Evolutionary conservation across 2,888 invertebrate species (phyloP), one percentile per base, ranked within the genome.

Genomic region (Megastigmus dorsalis): DNA sequence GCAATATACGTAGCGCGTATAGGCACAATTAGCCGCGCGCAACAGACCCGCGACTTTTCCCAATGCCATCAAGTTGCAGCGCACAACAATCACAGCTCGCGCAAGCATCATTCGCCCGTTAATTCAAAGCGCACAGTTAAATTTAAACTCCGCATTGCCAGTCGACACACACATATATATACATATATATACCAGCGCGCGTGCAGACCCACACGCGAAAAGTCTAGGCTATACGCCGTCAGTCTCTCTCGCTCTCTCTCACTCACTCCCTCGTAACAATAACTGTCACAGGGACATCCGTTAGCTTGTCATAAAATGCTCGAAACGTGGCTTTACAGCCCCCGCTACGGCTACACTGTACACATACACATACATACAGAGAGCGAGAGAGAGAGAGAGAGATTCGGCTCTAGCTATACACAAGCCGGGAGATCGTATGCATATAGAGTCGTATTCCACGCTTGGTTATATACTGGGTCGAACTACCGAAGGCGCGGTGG

Each of bases 241-340:
- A n/a, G n/a, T n/a, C n/a, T n/a, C n/a, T n/a, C n/a, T n/a, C n/a
- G n/a, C n/a, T n/a, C n/a, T n/a, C n/a, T n/a, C n/a, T n/a, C n/a
- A n/a, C n/a, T n/a, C n/a, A n/a, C 60, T 33, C 23, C 30, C 9
- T 50, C 60, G 43, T 33, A 54, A 54, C 50, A 71, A 63, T 63
- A 63, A 63, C 54, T 52, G 48, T 55, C 63, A 5, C 3, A 7
- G 13, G 26, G 52, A 63, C 62, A 54, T 54, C 62, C 33, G 26
- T 54, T 55, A 48, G 55, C 63, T 55, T 36, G 36, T 63, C 63
- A 38, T 63, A 55, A 54, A 52, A 43, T 7, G 43, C 41, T 69
- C 59, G 68, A 62, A 63, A 36, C 55, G 18, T 28, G 50, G 48
- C 36, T 57, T 57, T 59, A 68, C 36, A 36, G 36, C 18, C 36